Evolutionary conservation across 2,888 invertebrate species (phyloP), one percentile per base, ranked within the genome.

Genomic region (Andrena fulva): DNA sequence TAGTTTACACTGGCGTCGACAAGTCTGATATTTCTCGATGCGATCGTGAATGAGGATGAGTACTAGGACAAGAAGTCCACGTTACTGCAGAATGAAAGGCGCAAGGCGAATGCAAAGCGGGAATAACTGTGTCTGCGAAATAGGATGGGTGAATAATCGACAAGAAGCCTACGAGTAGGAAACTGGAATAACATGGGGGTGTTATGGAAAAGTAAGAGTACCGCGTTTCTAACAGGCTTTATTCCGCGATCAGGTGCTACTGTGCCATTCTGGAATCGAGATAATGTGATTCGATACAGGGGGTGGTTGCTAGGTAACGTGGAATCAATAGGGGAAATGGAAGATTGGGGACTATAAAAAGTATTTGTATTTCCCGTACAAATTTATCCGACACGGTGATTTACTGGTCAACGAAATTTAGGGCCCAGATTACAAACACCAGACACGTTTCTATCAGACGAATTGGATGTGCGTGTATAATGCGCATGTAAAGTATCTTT

Each of bases 261-360:
- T 72, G 54, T 48, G 80, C 72, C 56, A 81, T 80, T 87, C 76
- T 86, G 63, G 85, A 87, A 87, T 83, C 85, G 84, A 83, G 77
- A 89, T 89, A 87, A 87, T 77, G 83, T 50, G 74, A 85, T 84
- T 85, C 82, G 81, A 82, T 81, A 74, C 60, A 74, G 70, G 62
- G 62, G 69, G 4, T 42, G 56, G 77, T 87, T 77, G 75, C 78
- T 80, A 83, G 69, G 75, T 80, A 81, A 80, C 76, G 60, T 35
- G 76, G 31, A 82, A 82, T 88, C 84, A 64, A 88, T 89, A 75
- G 60, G 31, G 76, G 62, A 79, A 76, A 72, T 42, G 72, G 72
- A 78, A 84, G 52, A 82, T 77, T 50, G 59, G 12, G 35, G 48
- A 20, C 62, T 71, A 48, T 73, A 72, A 83, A 82, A 80, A 77